Conservation (phyloP, 2,797 vertebrate genomes). For the Parambassis ranga region DNA sequence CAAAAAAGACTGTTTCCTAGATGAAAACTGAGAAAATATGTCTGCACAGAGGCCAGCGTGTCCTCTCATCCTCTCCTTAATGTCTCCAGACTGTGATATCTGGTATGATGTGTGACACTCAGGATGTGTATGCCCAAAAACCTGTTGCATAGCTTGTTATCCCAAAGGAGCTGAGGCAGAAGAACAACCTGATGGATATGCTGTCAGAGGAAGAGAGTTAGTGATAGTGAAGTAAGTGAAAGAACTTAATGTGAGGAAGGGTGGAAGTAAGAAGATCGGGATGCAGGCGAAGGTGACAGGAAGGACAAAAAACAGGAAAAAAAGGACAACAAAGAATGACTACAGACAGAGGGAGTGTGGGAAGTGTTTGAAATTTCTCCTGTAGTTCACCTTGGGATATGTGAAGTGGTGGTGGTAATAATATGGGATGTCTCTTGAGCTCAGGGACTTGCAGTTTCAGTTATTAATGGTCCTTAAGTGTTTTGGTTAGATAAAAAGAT, state of each 20-base stretch:
- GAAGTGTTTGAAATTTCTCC: conserved; percentile 7
- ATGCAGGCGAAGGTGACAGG: conserved; percentile 31
- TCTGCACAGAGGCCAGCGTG: background rate
- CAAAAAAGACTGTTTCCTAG: background rate
- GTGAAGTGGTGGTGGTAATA: conserved; percentile 3
- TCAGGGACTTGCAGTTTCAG: background rate
- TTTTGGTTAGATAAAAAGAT: conserved; percentile 1
- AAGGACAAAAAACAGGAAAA: conserved; percentile 21
- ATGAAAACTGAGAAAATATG: background rate
- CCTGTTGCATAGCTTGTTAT: conserved; percentile 37
- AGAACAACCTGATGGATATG: conserved; percentile 29
- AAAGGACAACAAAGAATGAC: background rate
- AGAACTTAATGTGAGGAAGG: conserved; percentile 5
- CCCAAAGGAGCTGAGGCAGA: conserved; percentile 9
- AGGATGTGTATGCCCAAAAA: background rate
- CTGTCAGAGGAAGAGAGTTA: conserved; percentile 12
- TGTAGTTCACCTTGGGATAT: background rate
- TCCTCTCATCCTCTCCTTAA: background rate
- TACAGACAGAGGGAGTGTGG: background rate
- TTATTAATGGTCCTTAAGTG: conserved; percentile 25
- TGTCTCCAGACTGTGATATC: conserved; percentile 5
- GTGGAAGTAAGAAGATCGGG: background rate
- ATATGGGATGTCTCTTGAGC: background rate
- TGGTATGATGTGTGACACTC: background rate
- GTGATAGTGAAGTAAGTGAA: conserved; percentile 14